Evolutionary conservation across 2,888 invertebrate genomes (phyloP), one percentile per base, ranked within the genome.

Genomic region (Caenorhabditis sp.): DNA sequence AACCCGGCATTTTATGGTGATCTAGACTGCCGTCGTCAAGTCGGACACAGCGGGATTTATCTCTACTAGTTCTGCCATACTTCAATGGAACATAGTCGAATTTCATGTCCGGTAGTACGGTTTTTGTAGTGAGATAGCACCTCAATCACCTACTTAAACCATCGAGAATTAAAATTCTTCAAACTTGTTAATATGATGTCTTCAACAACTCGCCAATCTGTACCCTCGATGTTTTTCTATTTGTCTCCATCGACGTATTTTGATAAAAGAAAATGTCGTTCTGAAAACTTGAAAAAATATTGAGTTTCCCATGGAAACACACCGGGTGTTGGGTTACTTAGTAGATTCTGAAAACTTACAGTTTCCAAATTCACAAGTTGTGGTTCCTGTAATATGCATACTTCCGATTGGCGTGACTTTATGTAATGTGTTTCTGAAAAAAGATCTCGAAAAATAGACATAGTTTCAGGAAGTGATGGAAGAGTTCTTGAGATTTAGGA

Each of bases 271-370:
- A 44, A 16, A 44, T 12, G 1, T 44, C 44, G 14, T 44, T 68
- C 35, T 54, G 35, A 68, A 68, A 68, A 54, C 44, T 44, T 1
- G 44, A 63, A 63, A 26, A n/a, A n/a, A n/a, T n/a, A n/a, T n/a
- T n/a, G n/a, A n/a, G n/a, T n/a, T n/a, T n/a, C n/a, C n/a, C n/a
- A n/a, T n/a, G n/a, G n/a, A n/a, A n/a, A n/a, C n/a, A n/a, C n/a
- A 44, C 16, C 5, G n/a, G 47, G 19, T 47, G 47, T 19, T 19
- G 47, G 5, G 19, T 19, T n/a, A 47, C 2, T 47, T 19, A 47
- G 12, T 6, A 10, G 38, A 38, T 10, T 38, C 7, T 31, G 31
- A 31, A 31, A 31, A 6, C n/a, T n/a, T n/a, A n/a, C 31, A 31
- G 31, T 10, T 38, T 38, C 38, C 12, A 10, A 38, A 38, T 10